Evolutionary conservation across 1,140 invertebrate species (phyloP).

Genomic region (Diorhabda sublineata): DNA sequence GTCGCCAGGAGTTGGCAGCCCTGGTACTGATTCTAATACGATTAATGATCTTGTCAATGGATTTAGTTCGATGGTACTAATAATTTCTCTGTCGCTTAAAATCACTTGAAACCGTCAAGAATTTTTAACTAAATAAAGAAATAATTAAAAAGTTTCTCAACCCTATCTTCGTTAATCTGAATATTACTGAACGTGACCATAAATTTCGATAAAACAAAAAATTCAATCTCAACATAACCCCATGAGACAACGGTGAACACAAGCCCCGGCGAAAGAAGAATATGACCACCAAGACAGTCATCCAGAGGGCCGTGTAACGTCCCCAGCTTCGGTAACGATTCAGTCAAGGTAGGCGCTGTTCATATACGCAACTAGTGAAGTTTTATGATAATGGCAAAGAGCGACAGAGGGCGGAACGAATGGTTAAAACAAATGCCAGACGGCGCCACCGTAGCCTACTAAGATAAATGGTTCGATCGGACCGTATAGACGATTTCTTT

Average conservation of each 20-base stretch:
- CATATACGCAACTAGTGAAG: constrained; percentile 23
- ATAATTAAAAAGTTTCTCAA: too few relatives aligned
- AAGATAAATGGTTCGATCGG: constrained; percentile 38
- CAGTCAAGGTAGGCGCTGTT: constrained; percentile 13
- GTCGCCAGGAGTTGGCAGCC: too few relatives aligned
- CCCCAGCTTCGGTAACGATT: constrained; percentile 12
- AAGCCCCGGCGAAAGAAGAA: constrained; percentile 1
- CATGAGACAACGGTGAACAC: background rate
- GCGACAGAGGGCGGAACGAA: constrained; percentile 40
- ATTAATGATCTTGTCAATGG: too few relatives aligned
- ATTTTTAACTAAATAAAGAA: too few relatives aligned
- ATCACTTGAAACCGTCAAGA: too few relatives aligned
- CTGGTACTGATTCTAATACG: too few relatives aligned
- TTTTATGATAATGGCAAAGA: constrained; percentile 41
- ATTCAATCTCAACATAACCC: background rate
- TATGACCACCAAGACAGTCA: constrained; percentile 9
- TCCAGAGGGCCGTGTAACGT: constrained; percentile 7
- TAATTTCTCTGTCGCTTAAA: too few relatives aligned
- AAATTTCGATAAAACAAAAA: constrained; percentile 1
- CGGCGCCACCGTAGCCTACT: constrained; percentile 38
- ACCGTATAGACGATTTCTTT: constrained; percentile 6
- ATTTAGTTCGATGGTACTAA: too few relatives aligned
- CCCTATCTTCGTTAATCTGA: too few relatives aligned
- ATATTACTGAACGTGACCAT: background rate
- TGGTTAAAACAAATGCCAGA: constrained; percentile 42